phyloP scores from a whole-genome alignment of 1,140 invertebrate genomes.

The Pseudoatta argentina region DNA sequence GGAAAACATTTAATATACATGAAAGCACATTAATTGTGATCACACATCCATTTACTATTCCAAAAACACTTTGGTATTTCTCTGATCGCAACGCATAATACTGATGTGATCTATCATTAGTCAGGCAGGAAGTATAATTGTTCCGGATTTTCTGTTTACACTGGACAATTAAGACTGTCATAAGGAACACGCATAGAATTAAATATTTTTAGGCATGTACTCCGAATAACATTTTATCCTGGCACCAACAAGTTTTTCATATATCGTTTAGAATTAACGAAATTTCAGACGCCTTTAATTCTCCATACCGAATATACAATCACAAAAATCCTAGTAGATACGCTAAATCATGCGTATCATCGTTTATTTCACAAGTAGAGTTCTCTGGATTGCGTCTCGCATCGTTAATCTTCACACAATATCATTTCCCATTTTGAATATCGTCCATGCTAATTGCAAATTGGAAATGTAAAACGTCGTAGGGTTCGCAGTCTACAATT shows the following conservation, averaged over 20 bases:
- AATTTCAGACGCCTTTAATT: constrained; percentile 25
- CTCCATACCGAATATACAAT: not conserved
- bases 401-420: constrained; percentile 3
- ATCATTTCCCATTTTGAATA: not conserved
- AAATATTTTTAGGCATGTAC: constrained; percentile 18
- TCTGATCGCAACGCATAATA: constrained; percentile 35
- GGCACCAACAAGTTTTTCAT: not conserved
- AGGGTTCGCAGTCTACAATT: constrained; percentile 15
- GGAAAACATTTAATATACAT: constrained; percentile 54
- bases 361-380: constrained; percentile 42
- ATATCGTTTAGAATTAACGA: constrained; percentile 8
- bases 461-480: not conserved
- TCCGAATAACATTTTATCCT: not conserved
- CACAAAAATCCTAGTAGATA: not conserved
- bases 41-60: constrained; percentile 41
- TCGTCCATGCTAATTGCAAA: constrained; percentile 22
- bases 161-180: constrained; percentile 48
- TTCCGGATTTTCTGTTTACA: constrained; percentile 46
- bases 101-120: constrained; percentile 35
- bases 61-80: constrained; percentile 42
- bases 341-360: not conserved
- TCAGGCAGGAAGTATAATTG: constrained; percentile 46
- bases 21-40: constrained; percentile 50
- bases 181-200: constrained; percentile 52
- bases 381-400: constrained; percentile 7